Conservation (phyloP, 2,888 invertebrate species). For the Cephus rjabovi region DNA sequence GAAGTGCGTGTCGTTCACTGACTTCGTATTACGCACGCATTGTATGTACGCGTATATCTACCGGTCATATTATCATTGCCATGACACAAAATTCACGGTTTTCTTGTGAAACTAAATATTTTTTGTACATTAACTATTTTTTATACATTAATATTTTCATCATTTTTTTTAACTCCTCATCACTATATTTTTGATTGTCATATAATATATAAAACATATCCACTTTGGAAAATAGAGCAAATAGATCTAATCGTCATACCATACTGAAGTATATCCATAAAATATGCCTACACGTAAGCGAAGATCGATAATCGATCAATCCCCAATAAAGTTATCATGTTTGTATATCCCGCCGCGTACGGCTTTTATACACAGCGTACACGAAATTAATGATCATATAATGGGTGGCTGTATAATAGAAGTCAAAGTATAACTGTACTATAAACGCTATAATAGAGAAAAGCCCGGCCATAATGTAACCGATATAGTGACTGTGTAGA, state of each 20-base stretch:
- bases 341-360: not conserved
- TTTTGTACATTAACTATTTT: too few relatives aligned
- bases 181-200: too few relatives aligned
- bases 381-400: slow-evolving; percentile 42
- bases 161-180: too few relatives aligned
- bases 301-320: not conserved
- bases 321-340: not conserved
- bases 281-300: not conserved
- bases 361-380: slow-evolving; percentile 26
- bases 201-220: too few relatives aligned
- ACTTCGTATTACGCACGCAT: not conserved
- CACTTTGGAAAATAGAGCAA: too few relatives aligned
- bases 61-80: not conserved
- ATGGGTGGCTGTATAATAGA: slow-evolving; percentile 42
- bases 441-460: slow-evolving; percentile 33
- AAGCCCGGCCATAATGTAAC: slow-evolving; percentile 13
- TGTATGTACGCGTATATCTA: not conserved
- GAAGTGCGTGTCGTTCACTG: not conserved
- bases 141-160: too few relatives aligned
- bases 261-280: not conserved
- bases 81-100: not conserved
- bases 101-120: too few relatives aligned
- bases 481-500: slow-evolving; percentile 22
- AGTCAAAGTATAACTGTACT: slow-evolving; percentile 46
- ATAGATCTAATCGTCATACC: too few relatives aligned